Conservation (phyloP, 2,113 vertebrate species). For the Lamprotornis superbus region DNA sequence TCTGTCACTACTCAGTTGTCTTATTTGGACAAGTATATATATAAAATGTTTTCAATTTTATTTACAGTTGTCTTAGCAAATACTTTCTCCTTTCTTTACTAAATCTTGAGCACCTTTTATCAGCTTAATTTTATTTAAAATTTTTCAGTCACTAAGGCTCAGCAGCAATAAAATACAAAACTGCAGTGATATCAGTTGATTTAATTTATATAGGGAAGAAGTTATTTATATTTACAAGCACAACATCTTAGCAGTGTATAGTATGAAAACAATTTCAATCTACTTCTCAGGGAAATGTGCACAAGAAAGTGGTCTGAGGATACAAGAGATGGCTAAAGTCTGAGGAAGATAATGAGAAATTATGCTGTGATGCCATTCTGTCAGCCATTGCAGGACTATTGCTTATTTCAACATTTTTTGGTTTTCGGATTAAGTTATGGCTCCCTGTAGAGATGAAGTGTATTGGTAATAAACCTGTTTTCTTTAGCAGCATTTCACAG, state of each 20-base stretch:
- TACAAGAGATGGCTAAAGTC: not conserved
- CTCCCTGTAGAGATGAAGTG: not conserved
- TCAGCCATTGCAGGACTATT: not conserved
- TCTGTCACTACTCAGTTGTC: not conserved
- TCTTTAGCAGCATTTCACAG: not conserved
- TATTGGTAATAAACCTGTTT: not conserved
- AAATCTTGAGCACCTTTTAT: not conserved
- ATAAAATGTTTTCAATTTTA: not conserved
- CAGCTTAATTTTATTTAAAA: not conserved
- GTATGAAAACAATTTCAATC: not conserved
- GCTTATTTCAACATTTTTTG: not conserved
- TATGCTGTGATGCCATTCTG: not conserved
- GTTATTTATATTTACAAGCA: not conserved
- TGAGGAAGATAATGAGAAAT: not conserved
- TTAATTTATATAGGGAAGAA: not conserved
- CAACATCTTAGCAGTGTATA: not conserved
- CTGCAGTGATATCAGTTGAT: not conserved
- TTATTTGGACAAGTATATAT: not conserved
- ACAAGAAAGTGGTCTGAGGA: not conserved
- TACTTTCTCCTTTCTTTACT: not conserved
- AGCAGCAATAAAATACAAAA: not conserved
- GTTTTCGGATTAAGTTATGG: not conserved
- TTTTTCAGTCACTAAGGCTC: not conserved
- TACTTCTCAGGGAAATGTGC: not conserved
- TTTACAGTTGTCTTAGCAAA: not conserved